Evolutionary conservation across 2,113 vertebrate genomes (phyloP), one percentile per base, ranked within the genome.

Genomic region (Neotoma lepida): DNA sequence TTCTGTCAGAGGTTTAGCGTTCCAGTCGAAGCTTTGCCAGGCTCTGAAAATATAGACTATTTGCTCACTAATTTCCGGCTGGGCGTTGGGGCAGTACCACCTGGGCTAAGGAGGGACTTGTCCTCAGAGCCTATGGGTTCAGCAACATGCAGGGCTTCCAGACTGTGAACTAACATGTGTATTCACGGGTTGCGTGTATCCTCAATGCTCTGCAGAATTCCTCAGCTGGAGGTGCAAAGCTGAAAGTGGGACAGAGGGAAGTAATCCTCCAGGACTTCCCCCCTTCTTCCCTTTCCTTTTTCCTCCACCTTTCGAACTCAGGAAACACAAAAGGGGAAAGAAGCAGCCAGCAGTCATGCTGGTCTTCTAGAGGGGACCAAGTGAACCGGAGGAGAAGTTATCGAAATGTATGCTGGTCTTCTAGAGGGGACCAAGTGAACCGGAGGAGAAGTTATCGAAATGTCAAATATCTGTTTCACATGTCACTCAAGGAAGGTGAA

Each of bases 1-100:
- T 87, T 90, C 76, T 76, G 84, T 90, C 82, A 84, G 49, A 81
- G 9, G 46, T 28, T 90, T 86, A 61, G 66, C 14, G 22, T 74
- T 80, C 76, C 1, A 90, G 33, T 28, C 6, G 46, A 77, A 76
- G 46, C 4, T 9, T 78, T 77, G 68, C 76, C 78, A 71, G 0
- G 41, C 14, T 82, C 81, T 95, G 93, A 51, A 68, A 76, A 73
- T 81, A 18, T n/a, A 26, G 28, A 49, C 28, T 73, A 20, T 39
- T 35, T 71, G 39, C 18, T 88, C 76, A 18, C 28, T 91, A 73
- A 90, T 81, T 85, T 63, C 80, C 63, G 56, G 26, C 87, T 80
- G 9, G 6, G 26, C 20, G 10, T 35, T 54, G 12, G 46, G 7
- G 26, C 14, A 51, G 49, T 80, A 20, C n/a, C 13, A 39, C 35